These are phyloP conservation scores for Philaenus spumarius DNA, from an alignment of 1,140 invertebrate species.

Conservation along the genomic window DNA sequence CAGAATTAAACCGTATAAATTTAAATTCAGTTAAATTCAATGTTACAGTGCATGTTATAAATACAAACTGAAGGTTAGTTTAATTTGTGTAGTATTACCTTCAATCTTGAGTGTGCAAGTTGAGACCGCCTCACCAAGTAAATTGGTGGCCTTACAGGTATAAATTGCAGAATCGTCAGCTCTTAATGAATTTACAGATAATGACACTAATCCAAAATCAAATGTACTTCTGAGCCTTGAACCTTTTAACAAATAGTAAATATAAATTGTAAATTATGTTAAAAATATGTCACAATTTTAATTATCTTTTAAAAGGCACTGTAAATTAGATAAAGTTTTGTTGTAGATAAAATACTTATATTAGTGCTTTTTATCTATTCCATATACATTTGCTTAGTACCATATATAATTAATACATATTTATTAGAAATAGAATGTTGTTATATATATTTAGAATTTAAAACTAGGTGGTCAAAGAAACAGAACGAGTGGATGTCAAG, in stretches of 20 bases:
- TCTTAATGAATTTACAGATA: constrained; percentile 80
- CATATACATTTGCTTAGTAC: too few species aligned
- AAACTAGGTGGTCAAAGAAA: too few species aligned
- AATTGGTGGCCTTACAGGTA: constrained; percentile 86
- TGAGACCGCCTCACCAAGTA: constrained; percentile 84
- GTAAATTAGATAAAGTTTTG: too few species aligned
- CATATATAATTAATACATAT: too few species aligned
- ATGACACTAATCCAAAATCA: constrained; percentile 88
- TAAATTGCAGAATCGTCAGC: constrained; percentile 90
- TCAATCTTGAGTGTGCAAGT: constrained; percentile 86
- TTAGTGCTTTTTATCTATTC: too few species aligned
- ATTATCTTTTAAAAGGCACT: too few species aligned
- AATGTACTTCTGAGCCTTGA: constrained; percentile 80
- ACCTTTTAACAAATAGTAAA: constrained; percentile 38
- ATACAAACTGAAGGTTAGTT: constrained; percentile 2
- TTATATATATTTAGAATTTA: too few species aligned
- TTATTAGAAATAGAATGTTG: too few species aligned
- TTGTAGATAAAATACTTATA: too few species aligned
- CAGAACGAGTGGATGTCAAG: too few species aligned
- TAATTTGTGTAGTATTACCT: constrained; percentile 34
- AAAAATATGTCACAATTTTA: too few species aligned
- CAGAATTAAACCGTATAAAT: not conserved
- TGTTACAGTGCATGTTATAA: not conserved
- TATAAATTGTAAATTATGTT: not conserved
- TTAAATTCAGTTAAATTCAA: not conserved